phyloP scores from a whole-genome alignment of 2,888 invertebrate species.

The Rotaria socialis region DNA sequence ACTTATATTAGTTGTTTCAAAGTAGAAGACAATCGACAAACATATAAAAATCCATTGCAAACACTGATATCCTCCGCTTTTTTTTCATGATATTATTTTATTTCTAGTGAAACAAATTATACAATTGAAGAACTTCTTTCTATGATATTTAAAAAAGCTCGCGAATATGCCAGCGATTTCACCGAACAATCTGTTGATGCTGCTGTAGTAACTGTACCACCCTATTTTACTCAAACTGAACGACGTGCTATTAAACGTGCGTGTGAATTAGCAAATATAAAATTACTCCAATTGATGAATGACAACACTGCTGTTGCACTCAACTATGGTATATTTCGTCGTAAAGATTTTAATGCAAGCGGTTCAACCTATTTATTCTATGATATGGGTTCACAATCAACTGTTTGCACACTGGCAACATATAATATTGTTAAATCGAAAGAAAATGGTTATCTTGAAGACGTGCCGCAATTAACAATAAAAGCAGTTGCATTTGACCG shows the following conservation, averaged over 20 bases:
- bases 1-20: too few species aligned
- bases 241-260: conserved; percentile 79
- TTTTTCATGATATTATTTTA: too few species aligned
- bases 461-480: conserved; percentile 81
- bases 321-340: conserved; percentile 88
- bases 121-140: conserved; percentile 86
- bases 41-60: too few species aligned
- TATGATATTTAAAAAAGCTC: conserved; percentile 82
- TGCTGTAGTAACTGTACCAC: conserved; percentile 88
- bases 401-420: conserved; percentile 75
- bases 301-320: conserved; percentile 76
- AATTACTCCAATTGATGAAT: conserved; percentile 74
- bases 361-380: conserved; percentile 81
- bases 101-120: conserved; percentile 66
- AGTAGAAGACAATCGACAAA: too few species aligned
- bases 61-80: too few species aligned
- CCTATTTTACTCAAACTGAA: conserved; percentile 92
- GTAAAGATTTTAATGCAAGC: conserved; percentile 87
- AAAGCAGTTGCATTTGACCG: conserved; percentile 82
- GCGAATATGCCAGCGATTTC: conserved; percentile 76
- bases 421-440: conserved; percentile 74
- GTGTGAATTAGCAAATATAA: conserved; percentile 81
- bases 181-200: conserved; percentile 80
- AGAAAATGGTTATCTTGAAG: conserved; percentile 76
- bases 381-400: conserved; percentile 93